These are phyloP conservation scores for Cryptosula pallasiana DNA, from an alignment of 2,888 invertebrate species.

Conservation along the genomic window DNA sequence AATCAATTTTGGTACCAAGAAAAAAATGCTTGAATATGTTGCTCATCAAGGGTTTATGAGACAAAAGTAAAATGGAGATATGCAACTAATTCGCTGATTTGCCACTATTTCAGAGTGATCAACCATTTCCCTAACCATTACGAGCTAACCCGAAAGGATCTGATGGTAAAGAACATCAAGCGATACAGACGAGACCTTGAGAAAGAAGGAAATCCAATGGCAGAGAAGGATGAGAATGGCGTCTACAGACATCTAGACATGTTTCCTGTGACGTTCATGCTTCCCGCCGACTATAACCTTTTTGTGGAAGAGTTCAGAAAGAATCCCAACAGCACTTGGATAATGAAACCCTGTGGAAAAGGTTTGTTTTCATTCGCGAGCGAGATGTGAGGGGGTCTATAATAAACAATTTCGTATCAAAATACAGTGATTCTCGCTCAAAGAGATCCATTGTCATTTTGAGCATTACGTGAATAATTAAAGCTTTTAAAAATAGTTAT, in stretches of 20 bases:
- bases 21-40: too few relatives aligned
- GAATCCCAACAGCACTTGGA: conserved; percentile 91
- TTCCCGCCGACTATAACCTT: conserved; percentile 93
- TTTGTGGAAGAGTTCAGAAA: conserved; percentile 94
- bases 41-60: too few relatives aligned
- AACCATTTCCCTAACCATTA: conserved; percentile 96
- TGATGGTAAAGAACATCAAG: conserved; percentile 92
- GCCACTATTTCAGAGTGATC: conserved; percentile 78
- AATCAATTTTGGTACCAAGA: too few relatives aligned
- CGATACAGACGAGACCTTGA: conserved; percentile 87
- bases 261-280: conserved; percentile 84
- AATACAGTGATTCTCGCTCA: too few relatives aligned
- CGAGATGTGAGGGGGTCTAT: too few relatives aligned
- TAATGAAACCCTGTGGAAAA: conserved; percentile 94
- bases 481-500: conserved; percentile 17
- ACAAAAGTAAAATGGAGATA: too few relatives aligned
- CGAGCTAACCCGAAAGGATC: conserved; percentile 89
- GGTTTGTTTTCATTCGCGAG: too few relatives aligned
- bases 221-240: conserved; percentile 69
- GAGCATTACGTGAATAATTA: too few relatives aligned
- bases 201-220: conserved; percentile 78
- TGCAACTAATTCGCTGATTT: too few relatives aligned
- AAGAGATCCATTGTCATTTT: too few relatives aligned
- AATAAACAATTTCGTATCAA: too few relatives aligned
- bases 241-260: conserved; percentile 52